Evolutionary conservation across 2,113 vertebrate genomes (phyloP), one percentile per base, ranked within the genome.

Genomic region (Tragelaphus strepsiceros): DNA sequence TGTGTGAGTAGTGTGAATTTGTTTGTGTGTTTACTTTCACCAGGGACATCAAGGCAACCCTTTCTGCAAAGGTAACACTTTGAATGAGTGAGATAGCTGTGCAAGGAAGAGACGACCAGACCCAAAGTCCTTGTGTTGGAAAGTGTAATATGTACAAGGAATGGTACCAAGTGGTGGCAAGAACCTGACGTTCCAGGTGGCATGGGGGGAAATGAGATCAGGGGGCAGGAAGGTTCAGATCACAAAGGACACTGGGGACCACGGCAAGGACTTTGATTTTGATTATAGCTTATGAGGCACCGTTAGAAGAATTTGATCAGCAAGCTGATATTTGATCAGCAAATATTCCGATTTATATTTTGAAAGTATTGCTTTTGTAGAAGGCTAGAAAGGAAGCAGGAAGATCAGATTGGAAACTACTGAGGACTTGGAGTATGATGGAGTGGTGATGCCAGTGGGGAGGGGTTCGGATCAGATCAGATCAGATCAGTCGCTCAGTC

Each of bases 381-480:
- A 74, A 80, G 32, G 6, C 10, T 5, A 21, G 51, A n/a, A 56
- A 43, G 24, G 74, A 78, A 58, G 49, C 26, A 51, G 30, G 30
- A 39, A 49, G 46, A 30, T 43, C 64, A n/a, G 64, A 21, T 21
- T 53, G 30, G 74, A n/a, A n/a, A 32, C 59, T 8, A 26, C 24
- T 3, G 13, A 53, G 62, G 3, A 35, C 17, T 21, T 30, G 43
- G 78, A 11, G 12, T 21, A 30, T 28, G 26, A 21, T 5, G 26
- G 32, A 12, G 2, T 32, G 64, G 26, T 43, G 35, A 32, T 0
- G 2, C 1, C 0, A 1, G 21, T 24, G 14, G 71, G 67, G 14
- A 77, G n/a, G 17, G 46, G 22, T 26, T n/a, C 43, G 1, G 43
- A 43, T 43, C 43, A 43, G 43, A 43, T 43, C 43, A 43, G 43